Evolutionary conservation across 53 echinoderm and acorn worm species (phyloP), one percentile per base, ranked within the genome.

Genomic region (Temnopleurus reevesii): DNA sequence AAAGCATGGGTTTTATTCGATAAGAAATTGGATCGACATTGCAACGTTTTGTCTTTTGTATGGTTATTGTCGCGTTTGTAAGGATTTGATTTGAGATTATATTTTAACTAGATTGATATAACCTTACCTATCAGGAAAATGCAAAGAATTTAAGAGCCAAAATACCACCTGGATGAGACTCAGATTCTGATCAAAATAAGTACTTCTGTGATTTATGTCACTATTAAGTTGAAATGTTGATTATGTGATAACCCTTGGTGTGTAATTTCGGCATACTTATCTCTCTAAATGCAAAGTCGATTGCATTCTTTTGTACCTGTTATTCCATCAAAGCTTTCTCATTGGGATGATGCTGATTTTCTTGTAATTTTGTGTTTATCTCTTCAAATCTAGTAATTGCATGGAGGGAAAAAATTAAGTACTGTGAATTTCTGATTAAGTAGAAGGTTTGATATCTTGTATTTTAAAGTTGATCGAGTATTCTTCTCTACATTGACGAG

Each of bases 131-230:
- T 71, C 41, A 17, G 18, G 79, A 49, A 23, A 5, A 7, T 5
- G 45, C 8, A 17, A 43, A 77, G 71, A 66, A 66, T 66, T 66
- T 5, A 77, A 77, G 9, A 76, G 23, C 26, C 15, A 5, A 28
- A 46, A 79, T 79, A 28, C 49, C 79, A 79, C 79, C 79, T 47
- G 49, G 79, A 71, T 77, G 46, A 49, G 53, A 46, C 46, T 43
- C 26, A 79, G 46, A 79, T 30, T 29, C 19, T 27, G 21, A 71
- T 71, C 43, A 71, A 71, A 49, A 71, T 71, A 5, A 49, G 49
- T 15, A 46, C 36, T 79, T 28, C 25, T 47, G 49, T 79, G 79
- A 79, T 79, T 79, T 79, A 79, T 79, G 79, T 79, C 47, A 49
- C 79, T 79, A 27, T 79, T 79, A 79, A 47, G 13, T 49, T 49